Evolutionary conservation across 2,888 invertebrate species (phyloP).

Genomic region (Pelosia muscerda): DNA sequence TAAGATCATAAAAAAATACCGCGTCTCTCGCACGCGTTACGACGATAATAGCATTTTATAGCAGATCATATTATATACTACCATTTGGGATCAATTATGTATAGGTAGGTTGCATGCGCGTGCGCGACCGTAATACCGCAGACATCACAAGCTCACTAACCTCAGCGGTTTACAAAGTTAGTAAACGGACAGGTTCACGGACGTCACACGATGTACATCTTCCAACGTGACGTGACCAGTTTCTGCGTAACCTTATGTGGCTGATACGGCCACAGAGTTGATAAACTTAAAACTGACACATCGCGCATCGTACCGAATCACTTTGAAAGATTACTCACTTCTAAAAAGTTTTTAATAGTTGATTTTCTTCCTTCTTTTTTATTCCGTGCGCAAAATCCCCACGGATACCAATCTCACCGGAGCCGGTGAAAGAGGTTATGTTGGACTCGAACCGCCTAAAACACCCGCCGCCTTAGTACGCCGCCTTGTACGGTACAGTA

Average conservation of each 20-base stretch:
- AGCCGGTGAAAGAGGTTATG: no score
- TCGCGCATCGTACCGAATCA: slow-evolving; percentile 24
- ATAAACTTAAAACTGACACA: slow-evolving; percentile 35
- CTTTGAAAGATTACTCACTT: background rate
- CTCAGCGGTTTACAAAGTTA: slow-evolving; percentile 21
- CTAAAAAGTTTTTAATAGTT: background rate
- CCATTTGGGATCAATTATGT: background rate
- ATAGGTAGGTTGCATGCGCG: background rate
- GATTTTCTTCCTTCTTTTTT: no score
- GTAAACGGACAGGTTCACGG: slow-evolving; percentile 47
- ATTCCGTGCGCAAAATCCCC: no score
- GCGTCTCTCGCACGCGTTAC: background rate
- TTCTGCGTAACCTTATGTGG: slow-evolving; percentile 32
- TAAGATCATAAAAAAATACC: background rate
- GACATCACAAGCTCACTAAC: slow-evolving; percentile 24
- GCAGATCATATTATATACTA: no score
- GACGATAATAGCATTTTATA: background rate
- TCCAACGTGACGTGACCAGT: slow-evolving; percentile 38
- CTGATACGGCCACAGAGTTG: slow-evolving; percentile 32
- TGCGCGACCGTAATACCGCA: background rate
- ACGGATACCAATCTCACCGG: no score
- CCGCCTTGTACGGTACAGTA: no score
- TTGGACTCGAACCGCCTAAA: no score
- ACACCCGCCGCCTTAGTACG: no score
- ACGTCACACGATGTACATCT: slow-evolving; percentile 38